Percentiles rank a stretch among this genome's conserved stretches.
These are phyloP conservation scores for Pyrocephalus nanus DNA, from an alignment of 2,797 vertebrate genomes.

Conservation along the genomic window DNA sequence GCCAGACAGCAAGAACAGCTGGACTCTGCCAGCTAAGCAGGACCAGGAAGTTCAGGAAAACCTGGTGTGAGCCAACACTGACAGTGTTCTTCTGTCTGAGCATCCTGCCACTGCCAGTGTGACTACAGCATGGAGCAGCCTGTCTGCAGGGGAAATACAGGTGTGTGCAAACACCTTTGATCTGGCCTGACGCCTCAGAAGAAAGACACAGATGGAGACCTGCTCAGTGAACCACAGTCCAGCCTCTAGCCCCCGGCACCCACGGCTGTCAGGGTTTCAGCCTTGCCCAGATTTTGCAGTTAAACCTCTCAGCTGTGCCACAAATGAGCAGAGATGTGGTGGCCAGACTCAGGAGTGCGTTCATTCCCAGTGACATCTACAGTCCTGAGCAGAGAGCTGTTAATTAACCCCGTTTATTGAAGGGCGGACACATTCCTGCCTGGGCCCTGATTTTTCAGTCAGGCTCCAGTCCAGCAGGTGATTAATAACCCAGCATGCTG, in stretches of 20 bases:
- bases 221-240: background rate
- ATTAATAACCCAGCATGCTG: constrained; percentile 68
- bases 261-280: background rate
- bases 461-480: constrained; percentile 71
- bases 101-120: fast-evolving
- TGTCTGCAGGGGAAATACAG: background rate
- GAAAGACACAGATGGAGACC: background rate
- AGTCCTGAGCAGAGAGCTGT: constrained; percentile 11
- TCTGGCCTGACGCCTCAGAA: background rate
- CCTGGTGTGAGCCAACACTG: background rate
- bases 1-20: background rate
- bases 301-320: background rate
- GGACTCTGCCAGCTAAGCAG: background rate
- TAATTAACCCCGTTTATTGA: constrained; percentile 70
- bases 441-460: constrained; percentile 66
- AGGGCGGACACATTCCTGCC: constrained; percentile 52
- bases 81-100: background rate
- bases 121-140: background rate
- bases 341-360: background rate
- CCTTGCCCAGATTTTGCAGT: background rate
- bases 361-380: background rate
- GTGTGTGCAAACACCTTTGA: background rate
- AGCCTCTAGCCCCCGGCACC: fast-evolving
- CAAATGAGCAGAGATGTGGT: fast-evolving
- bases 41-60: background rate